These are phyloP conservation scores for Lophura nycthemera DNA, from an alignment of 2,113 vertebrate species.

Conservation along the genomic window DNA sequence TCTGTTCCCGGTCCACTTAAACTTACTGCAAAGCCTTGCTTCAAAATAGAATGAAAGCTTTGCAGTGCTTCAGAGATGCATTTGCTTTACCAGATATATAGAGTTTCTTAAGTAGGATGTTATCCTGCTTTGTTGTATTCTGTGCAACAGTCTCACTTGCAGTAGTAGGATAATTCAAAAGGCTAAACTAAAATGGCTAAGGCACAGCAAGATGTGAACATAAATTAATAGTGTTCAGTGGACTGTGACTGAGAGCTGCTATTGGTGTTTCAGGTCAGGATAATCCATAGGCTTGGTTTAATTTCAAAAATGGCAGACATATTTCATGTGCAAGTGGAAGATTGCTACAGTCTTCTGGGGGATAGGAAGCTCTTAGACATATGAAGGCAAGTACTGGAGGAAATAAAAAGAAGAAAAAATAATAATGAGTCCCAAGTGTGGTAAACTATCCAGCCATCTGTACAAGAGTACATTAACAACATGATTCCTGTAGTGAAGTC, in stretches of 20 bases:
- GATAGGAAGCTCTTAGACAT: slow-evolving; percentile 10
- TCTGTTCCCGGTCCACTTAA: not conserved
- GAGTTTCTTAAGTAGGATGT: slow-evolving; percentile 49
- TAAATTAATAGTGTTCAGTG: slow-evolving; percentile 69
- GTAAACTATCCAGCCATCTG: not conserved
- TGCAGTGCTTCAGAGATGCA: not conserved
- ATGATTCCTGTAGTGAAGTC: not conserved
- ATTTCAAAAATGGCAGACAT: slow-evolving; percentile 54
- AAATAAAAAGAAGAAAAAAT: not conserved
- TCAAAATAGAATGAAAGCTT: slow-evolving; percentile 9
- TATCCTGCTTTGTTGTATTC: slow-evolving; percentile 52
- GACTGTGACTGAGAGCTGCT: slow-evolving; percentile 54
- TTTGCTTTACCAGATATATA: not conserved
- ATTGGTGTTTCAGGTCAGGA: slow-evolving; percentile 62
- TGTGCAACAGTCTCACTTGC: slow-evolving; percentile 34
- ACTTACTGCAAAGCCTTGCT: not conserved
- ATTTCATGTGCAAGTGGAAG: slow-evolving; percentile 43
- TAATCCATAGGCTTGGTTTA: slow-evolving; percentile 27
- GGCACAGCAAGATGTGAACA: slow-evolving; percentile 58
- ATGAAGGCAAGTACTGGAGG: not conserved
- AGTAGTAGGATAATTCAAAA: slow-evolving; percentile 44
- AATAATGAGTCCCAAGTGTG: not conserved
- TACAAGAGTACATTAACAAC: accelerated
- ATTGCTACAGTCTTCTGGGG: not conserved
- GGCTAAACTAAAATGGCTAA: not conserved